Conservation (phyloP, 2,888 invertebrate genomes). For the Hermaeophaga mercurialis region DNA sequence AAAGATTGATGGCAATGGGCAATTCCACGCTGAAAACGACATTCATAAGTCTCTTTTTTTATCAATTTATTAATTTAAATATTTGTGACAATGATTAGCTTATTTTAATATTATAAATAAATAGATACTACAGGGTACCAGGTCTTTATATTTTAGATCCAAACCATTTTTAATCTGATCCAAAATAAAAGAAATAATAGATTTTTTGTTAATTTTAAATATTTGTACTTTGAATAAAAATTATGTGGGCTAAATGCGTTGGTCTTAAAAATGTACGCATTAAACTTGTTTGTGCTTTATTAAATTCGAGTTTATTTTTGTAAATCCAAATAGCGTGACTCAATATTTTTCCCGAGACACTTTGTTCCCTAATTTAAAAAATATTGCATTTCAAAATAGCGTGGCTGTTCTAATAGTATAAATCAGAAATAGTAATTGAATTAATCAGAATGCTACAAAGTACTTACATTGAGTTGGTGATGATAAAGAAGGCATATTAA, state of each 20-base stretch:
- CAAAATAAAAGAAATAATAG: no score
- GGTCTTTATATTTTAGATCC: no score
- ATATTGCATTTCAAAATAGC: background rate
- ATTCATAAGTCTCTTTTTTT: no score
- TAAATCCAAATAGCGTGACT: constrained; percentile 8
- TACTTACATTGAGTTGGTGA: constrained; percentile 50
- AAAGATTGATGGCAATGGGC: no score
- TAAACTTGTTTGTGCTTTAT: constrained; percentile 13
- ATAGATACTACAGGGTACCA: no score
- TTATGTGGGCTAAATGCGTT: background rate
- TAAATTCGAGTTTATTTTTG: constrained; percentile 12
- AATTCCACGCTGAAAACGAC: no score
- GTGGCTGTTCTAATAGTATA: background rate
- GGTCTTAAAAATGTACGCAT: constrained; percentile 14
- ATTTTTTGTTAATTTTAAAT: no score
- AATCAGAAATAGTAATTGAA: background rate
- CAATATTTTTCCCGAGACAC: constrained; percentile 3
- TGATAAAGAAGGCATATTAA: constrained; percentile 45
- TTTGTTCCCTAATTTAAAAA: constrained; percentile 4
- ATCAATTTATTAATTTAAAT: no score
- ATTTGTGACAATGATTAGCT: no score
- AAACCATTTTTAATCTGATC: no score
- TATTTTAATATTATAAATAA: no score
- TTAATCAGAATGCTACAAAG: background rate
- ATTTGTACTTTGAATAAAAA: no score